Evolutionary conservation across 2,113 vertebrate species (phyloP), one percentile per base, ranked within the genome.

Genomic region (Rutilus rutilus): DNA sequence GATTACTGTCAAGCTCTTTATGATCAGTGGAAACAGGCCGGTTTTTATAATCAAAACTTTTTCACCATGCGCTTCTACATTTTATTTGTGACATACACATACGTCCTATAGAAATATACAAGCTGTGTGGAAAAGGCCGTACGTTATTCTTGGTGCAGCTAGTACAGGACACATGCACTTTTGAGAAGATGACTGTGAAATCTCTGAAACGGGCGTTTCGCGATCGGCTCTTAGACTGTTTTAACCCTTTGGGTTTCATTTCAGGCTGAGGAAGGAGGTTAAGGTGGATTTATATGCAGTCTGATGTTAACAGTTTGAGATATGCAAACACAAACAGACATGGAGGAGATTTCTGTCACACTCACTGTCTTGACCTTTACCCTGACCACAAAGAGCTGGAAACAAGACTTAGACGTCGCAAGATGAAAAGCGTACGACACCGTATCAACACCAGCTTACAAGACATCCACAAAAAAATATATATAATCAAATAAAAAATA

Each of bases 341-440:
- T 77, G 90, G 84, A 91, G 23, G 90, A 82, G 90, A 90, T 89
- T 85, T 91, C 92, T 86, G n/a, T 54, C 52, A 69, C 33, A 85
- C 88, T 91, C 87, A 85, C 90, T 87, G 89, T 88, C 92, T 83
- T 82, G 88, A 77, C 86, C 87, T 6, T 33, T 4, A 33, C 33
- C 36, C 36, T 89, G 90, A 91, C 25, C 77, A 86, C 0, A 59
- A 39, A 65, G 33, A 3, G 52, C 90, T 89, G 89, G 47, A 79
- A 90, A 92, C 90, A 91, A 42, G 39, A 42, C 39, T 7, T 42
- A 67, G 78, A 85, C 25, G 11, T 47, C 9, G 10, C 42, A 45
- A 10, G 42, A 2, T 47, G 45, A 47, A 39, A 39, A 39, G 36
- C 36, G 36, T 39, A 39, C 6, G 6, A 6, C 5, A 39, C 36